A percentile compares a stretch with the other conserved stretches of the same genome.
phyloP scores from a whole-genome alignment of 2,888 invertebrate species.

The Agrotis segetum region DNA sequence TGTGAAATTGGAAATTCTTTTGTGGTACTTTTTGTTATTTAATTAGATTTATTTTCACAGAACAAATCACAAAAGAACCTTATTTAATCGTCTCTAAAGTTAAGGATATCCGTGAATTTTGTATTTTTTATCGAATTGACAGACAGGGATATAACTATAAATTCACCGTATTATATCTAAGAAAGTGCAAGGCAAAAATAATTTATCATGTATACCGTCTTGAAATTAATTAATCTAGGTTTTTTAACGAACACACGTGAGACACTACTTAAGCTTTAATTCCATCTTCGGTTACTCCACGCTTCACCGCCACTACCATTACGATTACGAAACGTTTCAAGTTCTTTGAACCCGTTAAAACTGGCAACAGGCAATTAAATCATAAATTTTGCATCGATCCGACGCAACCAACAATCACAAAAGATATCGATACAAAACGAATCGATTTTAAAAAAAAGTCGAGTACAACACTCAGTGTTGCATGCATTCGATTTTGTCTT shows the following conservation, averaged over 20 bases:
- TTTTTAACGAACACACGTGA: constrained; percentile 36
- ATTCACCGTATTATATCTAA: background rate
- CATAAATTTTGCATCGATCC: constrained; percentile 89
- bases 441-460: constrained; percentile 77
- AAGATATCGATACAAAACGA: constrained; percentile 88
- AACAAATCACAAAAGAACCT: background rate
- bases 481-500: constrained; percentile 82
- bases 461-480: constrained; percentile 76
- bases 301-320: constrained; percentile 57
- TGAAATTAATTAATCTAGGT: constrained; percentile 38
- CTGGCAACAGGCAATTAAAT: constrained; percentile 87
- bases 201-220: background rate
- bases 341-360: constrained; percentile 68
- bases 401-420: constrained; percentile 89
- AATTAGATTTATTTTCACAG: background rate
- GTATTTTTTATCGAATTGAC: no score
- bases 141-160: no score
- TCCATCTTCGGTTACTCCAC: constrained; percentile 48
- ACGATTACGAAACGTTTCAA: constrained; percentile 65
- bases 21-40: constrained; percentile 1
- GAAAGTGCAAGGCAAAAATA: background rate
- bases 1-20: constrained; percentile 46
- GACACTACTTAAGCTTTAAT: constrained; percentile 48
- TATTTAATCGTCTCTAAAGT: background rate
- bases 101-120: no score